Evolutionary conservation across 2,113 vertebrate species (phyloP), one percentile per base, ranked within the genome.

Genomic region (Hippocampus abdominalis): DNA sequence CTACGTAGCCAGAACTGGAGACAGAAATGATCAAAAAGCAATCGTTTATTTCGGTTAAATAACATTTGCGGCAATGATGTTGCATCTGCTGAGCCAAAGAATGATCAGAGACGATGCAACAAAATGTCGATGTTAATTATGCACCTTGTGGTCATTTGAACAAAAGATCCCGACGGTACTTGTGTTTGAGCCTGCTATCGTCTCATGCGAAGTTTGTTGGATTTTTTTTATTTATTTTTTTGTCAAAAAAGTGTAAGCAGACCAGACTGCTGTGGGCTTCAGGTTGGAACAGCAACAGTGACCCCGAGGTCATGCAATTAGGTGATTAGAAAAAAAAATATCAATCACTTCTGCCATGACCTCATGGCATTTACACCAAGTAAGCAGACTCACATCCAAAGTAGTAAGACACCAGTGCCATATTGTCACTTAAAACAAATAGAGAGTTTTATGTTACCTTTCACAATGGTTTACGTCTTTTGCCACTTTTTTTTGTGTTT

Each of bases 121-220:
- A 39, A n/a, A 62, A 39, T 10, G 20, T 20, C 32, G 3, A 21
- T 40, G 10, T 63, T 39, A 62, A 62, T 63, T 36, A 63, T 63
- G 60, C 60, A 40, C 29, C 20, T n/a, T 40, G 29, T 39, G 60
- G 60, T 63, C 60, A 39, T 62, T 39, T 62, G 60, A 32, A 40
- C 60, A 63, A 42, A 10, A 63, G 10, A 11, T 29, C 29, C 29
- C 29, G 3, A 23, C 61, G 42, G 3, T 13, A 4, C 23, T 15
- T 15, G 56, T 59, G 16, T 59, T 29, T 29, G 27, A 32, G 57
- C 27, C 25, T 25, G 4, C 12, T 27, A 12, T 23, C n/a, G 23
- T 23, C 15, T 8, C 21, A 36, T 36, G 32, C 5, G 1, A 23
- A 39, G 8, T 62, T 62, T 15, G 12, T 42, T 12, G 39, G 21